Base-by-base conservation (phyloP, 2,888 invertebrate species). In the Sympetrum striolatum region DNA sequence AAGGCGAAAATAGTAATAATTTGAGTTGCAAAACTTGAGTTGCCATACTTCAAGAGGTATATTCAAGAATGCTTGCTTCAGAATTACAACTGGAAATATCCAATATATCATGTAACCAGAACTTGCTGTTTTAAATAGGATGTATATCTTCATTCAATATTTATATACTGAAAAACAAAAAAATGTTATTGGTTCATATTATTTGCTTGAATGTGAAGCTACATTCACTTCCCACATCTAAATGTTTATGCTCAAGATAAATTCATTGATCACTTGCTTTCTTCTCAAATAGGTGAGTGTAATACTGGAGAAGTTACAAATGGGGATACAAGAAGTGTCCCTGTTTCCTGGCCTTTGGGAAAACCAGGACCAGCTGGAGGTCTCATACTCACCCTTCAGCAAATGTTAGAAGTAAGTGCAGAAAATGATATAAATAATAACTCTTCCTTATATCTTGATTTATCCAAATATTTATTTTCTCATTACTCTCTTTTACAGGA, bases 401-500 rank as follows among this genome's bases (percentile, higher is more conserved):
- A 97, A 95, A 97, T 97, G 97, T 95, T 97, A 94, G 96, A 97
- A 95, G 97, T 97, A 93, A 95, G 95, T 91, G 80, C 2, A 25
- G 15, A n/a, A 12, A n/a, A n/a, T n/a, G n/a, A n/a, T 64, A 64
- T 80, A 48, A 44, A 15, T 64, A 18, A 22, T 81, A 37, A 79
- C 22, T 22, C 39, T 35, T 48, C 48, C 31, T 15, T 81, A 60
- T 90, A 35, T 44, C 82, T 80, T 60, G 18, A 90, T 39, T 90
- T n/a, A 8, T 31, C 8, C 4, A 25, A 53, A 22, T 31, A 25
- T 14, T 25, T 90, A 39, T 90, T 39, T 31, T 44, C 18, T 22
- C 15, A 53, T 22, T 91, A 79, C 90, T 91, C 80, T 81, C 92
- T 91, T 90, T 92, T 92, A 82, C 93, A 97, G 97, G 96, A 97